Conservation (phyloP, 2,797 vertebrate species). For the Pseudomugil tenellus region DNA sequence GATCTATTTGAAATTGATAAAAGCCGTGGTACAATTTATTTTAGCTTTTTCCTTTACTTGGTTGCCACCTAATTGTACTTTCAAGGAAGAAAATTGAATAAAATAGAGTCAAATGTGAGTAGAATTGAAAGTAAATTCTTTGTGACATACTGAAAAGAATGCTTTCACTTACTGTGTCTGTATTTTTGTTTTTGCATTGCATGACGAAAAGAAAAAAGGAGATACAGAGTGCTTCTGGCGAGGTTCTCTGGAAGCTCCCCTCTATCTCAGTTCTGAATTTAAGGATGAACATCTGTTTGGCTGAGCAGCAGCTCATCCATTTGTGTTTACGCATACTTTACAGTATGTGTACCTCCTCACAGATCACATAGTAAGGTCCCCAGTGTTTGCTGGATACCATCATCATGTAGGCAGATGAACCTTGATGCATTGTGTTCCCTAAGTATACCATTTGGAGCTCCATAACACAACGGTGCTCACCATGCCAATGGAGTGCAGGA, state of each 20-base stretch:
- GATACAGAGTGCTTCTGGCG: constrained; percentile 16
- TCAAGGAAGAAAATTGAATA: constrained; percentile 13
- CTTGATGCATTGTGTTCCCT: constrained; percentile 13
- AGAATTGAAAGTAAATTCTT: not conserved
- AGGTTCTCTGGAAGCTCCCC: constrained; percentile 24
- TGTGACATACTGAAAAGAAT: constrained; percentile 27
- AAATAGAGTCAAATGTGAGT: not conserved
- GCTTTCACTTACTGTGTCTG: constrained; percentile 18
- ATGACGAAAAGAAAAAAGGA: constrained; percentile 26
- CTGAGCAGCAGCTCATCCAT: constrained; percentile 31
- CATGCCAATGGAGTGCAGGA: constrained; percentile 33
- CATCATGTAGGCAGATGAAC: constrained; percentile 34
- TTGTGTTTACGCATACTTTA: constrained; percentile 34
- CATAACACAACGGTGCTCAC: constrained; percentile 31
- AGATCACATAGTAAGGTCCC: constrained; percentile 31
- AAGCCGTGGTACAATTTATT: no score
- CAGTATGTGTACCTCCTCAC: constrained; percentile 19
- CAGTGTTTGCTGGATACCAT: constrained; percentile 19
- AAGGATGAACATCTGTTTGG: constrained; percentile 52
- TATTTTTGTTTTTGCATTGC: constrained; percentile 26
- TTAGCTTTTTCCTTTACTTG: constrained; percentile 30
- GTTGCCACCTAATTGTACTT: constrained; percentile 13
- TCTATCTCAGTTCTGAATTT: constrained; percentile 23
- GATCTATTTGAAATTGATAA: no score
- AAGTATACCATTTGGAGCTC: constrained; percentile 2